These are phyloP conservation scores for Subacronicta megacephala DNA, from an alignment of 2,888 invertebrate species.

Conservation along the genomic window DNA sequence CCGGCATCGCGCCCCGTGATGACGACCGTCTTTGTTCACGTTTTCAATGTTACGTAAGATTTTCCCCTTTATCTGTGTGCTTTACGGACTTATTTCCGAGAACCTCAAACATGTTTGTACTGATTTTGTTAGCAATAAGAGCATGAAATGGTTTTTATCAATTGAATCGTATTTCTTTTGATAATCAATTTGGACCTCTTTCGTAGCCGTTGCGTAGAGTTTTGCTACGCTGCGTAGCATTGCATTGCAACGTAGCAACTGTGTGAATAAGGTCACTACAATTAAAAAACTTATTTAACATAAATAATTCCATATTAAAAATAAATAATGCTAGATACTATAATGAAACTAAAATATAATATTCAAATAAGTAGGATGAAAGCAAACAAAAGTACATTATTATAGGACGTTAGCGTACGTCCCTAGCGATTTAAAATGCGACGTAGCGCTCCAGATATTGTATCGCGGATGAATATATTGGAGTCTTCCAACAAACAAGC, in stretches of 20 bases:
- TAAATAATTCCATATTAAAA: neutral
- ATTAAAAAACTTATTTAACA: too few species aligned
- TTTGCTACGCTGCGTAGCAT: conserved; percentile 14
- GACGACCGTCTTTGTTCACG: conserved; percentile 32
- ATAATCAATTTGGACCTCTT: neutral
- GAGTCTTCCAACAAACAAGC: conserved; percentile 44
- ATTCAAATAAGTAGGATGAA: conserved; percentile 19
- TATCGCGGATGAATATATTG: conserved; percentile 49
- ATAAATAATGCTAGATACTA: neutral
- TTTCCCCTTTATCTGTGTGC: conserved; percentile 24
- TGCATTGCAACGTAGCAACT: conserved; percentile 12
- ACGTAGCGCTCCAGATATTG: conserved; percentile 44
- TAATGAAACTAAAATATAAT: conserved; percentile 3
- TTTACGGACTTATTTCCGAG: conserved; percentile 8
- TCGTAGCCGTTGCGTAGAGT: conserved; percentile 13
- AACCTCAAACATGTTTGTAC: conserved; percentile 11
- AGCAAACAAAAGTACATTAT: conserved; percentile 21
- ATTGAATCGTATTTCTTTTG: neutral
- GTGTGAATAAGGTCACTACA: too few species aligned
- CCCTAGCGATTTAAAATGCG: conserved; percentile 46
- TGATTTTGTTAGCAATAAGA: conserved; percentile 1
- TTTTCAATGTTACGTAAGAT: conserved; percentile 26
- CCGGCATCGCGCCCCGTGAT: conserved; percentile 38
- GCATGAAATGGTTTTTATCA: conserved; percentile 8
- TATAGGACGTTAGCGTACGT: conserved; percentile 38